Evolutionary conservation across 2,888 invertebrate species (phyloP).

Genomic region (Sesia apiformis): DNA sequence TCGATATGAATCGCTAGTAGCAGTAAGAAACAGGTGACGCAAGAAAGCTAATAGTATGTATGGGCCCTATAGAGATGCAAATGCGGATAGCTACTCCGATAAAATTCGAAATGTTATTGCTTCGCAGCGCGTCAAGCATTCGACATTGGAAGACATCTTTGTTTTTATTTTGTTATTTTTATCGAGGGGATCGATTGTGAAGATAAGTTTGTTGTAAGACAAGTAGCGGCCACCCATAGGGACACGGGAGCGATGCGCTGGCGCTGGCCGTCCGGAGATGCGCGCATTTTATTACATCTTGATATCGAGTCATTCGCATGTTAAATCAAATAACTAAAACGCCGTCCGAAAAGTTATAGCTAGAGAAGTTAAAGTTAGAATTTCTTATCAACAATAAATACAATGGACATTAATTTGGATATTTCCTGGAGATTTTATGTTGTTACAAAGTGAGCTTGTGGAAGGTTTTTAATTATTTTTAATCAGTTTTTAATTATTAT

Average conservation of each 20-base stretch:
- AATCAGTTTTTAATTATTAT: too few relatives aligned
- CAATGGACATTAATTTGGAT: too few relatives aligned
- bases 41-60: constrained; percentile 61
- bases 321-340: constrained; percentile 63
- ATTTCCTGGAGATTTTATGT: too few relatives aligned
- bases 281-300: constrained; percentile 67
- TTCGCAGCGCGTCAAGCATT: constrained; percentile 59
- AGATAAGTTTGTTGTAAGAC: constrained; percentile 73
- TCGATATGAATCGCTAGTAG: too few relatives aligned
- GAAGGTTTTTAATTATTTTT: too few relatives aligned
- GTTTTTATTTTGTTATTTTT: constrained; percentile 52
- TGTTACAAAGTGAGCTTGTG: too few relatives aligned
- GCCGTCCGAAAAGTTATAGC: constrained; percentile 13
- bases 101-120: constrained; percentile 64
- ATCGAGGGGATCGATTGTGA: constrained; percentile 69
- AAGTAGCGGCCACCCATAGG: constrained; percentile 69
- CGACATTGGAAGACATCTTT: constrained; percentile 47
- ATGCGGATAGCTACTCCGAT: constrained; percentile 55
- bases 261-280: constrained; percentile 33
- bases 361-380: too few relatives aligned
- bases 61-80: constrained; percentile 62
- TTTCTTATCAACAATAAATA: too few relatives aligned
- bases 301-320: constrained; percentile 64
- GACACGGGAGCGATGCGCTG: constrained; percentile 16
- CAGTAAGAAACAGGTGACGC: constrained; percentile 18